A percentile compares a stretch with the other conserved stretches of the same genome.
Evolutionary conservation across 2,113 vertebrate species (phyloP).

Genomic region (Gambusia affinis): DNA sequence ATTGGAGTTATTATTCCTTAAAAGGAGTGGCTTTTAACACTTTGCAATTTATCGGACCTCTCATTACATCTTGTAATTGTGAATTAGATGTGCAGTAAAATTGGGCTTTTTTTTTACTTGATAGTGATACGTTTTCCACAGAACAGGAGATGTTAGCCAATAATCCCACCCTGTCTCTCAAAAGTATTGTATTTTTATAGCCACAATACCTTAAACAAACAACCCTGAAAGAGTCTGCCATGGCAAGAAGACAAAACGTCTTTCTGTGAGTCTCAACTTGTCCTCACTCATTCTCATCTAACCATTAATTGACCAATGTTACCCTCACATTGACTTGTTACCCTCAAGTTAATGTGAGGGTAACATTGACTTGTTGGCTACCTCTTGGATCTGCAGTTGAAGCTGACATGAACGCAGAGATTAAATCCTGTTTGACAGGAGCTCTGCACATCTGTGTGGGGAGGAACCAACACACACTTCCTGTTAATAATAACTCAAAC

Average conservation of each 20-base stretch:
- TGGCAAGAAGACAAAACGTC: constrained; percentile 13
- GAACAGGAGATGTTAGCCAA: constrained; percentile 25
- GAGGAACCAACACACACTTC: constrained; percentile 30
- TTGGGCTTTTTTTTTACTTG: constrained; percentile 27
- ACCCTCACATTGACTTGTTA: too few relatives aligned
- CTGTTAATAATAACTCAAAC: constrained; percentile 36
- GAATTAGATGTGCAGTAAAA: constrained; percentile 24
- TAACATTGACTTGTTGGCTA: neutral
- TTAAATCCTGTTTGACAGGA: constrained; percentile 18
- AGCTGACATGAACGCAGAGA: constrained; percentile 9
- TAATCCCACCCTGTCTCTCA: constrained; percentile 24
- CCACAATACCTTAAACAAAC: constrained; percentile 32
- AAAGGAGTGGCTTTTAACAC: neutral
- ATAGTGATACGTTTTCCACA: constrained; percentile 34
- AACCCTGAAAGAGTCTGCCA: neutral
- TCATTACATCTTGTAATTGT: neutral
- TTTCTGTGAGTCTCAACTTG: constrained; percentile 23
- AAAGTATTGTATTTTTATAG: constrained; percentile 55
- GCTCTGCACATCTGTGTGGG: constrained; percentile 7
- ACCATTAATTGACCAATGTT: constrained; percentile 14
- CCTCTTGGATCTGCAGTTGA: constrained; percentile 9
- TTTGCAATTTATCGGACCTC: neutral
- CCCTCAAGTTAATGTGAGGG: too few relatives aligned
- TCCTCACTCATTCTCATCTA: constrained; percentile 16
- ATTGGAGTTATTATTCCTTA: neutral